Percentiles rank a stretch among this genome's conserved stretches.
phyloP scores from a whole-genome alignment of 1,140 invertebrate species.

The Chironomus tepperi region DNA sequence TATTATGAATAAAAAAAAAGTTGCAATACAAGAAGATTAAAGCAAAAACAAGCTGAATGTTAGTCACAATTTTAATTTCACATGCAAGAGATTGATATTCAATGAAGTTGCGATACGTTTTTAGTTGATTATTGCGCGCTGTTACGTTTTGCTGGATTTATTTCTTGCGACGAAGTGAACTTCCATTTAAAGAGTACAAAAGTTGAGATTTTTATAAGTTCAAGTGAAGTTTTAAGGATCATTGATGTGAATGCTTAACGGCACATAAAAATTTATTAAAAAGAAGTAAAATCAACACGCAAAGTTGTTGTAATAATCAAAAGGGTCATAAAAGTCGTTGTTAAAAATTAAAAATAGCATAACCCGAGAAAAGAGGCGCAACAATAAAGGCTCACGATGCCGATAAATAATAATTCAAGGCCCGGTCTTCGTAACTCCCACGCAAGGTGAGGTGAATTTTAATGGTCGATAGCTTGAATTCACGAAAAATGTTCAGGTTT shows the following conservation, averaged over 20 bases:
- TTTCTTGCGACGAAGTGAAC: not conserved
- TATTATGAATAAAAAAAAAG: not conserved
- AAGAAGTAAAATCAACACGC: not conserved
- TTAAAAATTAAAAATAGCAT: not conserved
- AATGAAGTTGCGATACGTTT: not conserved
- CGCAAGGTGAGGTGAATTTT: not conserved
- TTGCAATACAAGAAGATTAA: slow-evolving; percentile 7
- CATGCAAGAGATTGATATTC: not conserved
- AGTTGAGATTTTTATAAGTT: not conserved
- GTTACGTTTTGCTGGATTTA: not conserved
- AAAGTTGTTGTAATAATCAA: not conserved
- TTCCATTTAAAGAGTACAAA: not conserved
- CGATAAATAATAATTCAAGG: not conserved
- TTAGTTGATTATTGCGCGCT: not conserved
- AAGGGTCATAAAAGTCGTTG: not conserved
- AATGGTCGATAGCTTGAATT: not conserved
- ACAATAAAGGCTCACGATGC: not conserved
- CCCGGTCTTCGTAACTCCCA: not conserved
- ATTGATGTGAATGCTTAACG: not conserved
- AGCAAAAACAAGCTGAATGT: not conserved
- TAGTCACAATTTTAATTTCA: not conserved
- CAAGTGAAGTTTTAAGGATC: not conserved
- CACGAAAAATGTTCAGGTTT: not conserved
- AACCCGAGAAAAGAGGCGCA: not conserved
- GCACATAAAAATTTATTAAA: not conserved